A percentile compares a stretch with the other conserved stretches of the same genome.
Evolutionary conservation across 2,113 vertebrate genomes (phyloP).

Genomic region (Diphyllodes magnificus): DNA sequence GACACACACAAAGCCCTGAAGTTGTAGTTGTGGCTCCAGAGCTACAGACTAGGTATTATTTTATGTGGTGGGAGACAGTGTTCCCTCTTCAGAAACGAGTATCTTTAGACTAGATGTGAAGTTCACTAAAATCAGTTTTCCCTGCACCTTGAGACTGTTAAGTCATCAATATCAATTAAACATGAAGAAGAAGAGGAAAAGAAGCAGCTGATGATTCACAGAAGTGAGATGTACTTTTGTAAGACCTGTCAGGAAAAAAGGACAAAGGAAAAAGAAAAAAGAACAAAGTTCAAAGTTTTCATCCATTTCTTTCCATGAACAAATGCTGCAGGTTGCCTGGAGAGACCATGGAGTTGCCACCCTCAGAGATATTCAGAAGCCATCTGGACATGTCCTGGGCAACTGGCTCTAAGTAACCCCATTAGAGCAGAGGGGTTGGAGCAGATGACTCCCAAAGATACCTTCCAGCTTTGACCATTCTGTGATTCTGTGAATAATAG

Average conservation of each 20-base stretch:
- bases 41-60: background rate
- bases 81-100: background rate
- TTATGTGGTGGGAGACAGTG: background rate
- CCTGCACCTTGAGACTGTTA: background rate
- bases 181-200: background rate
- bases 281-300: background rate
- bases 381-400: background rate
- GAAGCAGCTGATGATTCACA: background rate
- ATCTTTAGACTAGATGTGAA: background rate
- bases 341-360: background rate
- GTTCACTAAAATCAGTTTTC: background rate
- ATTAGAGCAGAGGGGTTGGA: background rate
- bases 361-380: background rate
- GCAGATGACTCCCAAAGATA: background rate
- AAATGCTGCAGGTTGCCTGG: background rate
- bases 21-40: background rate
- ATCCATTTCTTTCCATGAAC: background rate
- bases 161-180: background rate
- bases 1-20: background rate
- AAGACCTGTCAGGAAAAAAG: background rate
- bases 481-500: background rate
- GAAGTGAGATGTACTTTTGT: background rate
- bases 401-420: background rate
- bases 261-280: background rate
- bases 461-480: background rate